Evolutionary conservation across 2,113 vertebrate species (phyloP).

Genomic region (Herpetotheres cachinnans): DNA sequence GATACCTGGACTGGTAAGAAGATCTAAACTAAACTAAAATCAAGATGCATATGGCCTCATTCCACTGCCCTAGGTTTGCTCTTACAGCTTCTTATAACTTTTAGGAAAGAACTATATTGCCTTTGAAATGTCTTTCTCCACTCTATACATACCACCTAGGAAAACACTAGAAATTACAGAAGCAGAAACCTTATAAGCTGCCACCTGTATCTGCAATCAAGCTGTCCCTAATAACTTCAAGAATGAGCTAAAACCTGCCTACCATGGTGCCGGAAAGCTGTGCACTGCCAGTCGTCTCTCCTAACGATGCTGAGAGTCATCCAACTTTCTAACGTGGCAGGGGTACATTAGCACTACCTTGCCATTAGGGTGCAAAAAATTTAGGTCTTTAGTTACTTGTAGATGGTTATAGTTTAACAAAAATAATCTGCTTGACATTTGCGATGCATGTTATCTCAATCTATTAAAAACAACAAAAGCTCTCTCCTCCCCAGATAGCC

Average conservation of each 20-base stretch:
- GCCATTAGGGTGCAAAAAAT: neutral
- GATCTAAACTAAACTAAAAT: neutral
- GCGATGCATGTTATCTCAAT: neutral
- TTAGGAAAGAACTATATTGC: neutral
- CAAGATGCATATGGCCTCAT: neutral
- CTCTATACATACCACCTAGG: neutral
- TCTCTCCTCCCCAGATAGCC: neutral
- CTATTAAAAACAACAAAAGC: neutral
- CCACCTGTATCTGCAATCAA: neutral
- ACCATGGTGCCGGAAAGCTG: neutral
- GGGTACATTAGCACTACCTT: neutral
- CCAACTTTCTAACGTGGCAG: neutral
- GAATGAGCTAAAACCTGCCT: neutral
- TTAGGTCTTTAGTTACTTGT: neutral
- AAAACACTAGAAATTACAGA: neutral
- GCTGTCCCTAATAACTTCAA: neutral
- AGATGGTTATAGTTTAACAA: neutral
- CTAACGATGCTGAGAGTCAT: neutral
- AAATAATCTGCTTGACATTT: neutral
- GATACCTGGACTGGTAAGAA: neutral
- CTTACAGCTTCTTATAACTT: neutral
- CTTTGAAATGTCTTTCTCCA: neutral
- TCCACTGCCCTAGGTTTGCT: neutral
- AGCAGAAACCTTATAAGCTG: neutral
- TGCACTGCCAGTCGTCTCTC: neutral